Evolutionary conservation across 2,113 vertebrate species (phyloP).

Genomic region (Hylia prasina): DNA sequence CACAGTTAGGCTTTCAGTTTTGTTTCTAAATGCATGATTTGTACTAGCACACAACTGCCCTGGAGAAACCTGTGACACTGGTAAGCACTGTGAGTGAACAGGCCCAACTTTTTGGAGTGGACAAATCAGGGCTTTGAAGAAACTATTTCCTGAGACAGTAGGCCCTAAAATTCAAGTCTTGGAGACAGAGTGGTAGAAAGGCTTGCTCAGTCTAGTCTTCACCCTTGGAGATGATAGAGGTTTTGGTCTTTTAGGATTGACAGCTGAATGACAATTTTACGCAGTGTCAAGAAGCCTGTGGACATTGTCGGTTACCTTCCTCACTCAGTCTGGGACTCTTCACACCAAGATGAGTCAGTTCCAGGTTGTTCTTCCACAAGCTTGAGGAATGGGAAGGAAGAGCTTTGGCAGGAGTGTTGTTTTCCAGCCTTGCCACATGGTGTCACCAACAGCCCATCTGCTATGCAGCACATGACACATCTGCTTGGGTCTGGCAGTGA

Average conservation of each 20-base stretch:
- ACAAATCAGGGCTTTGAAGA: not conserved
- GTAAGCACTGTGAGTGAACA: not conserved
- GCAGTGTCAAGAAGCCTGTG: accelerated
- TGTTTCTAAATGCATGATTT: not conserved
- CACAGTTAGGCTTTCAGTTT: not conserved
- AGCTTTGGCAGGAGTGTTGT: not conserved
- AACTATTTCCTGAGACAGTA: not conserved
- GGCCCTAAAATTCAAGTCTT: not conserved
- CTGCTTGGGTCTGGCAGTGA: not conserved
- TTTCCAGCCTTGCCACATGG: conserved; percentile 27
- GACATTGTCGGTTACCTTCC: not conserved
- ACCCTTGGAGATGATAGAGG: not conserved
- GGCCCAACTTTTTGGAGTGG: not conserved
- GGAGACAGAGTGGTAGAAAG: not conserved
- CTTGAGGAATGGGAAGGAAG: not conserved
- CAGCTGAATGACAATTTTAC: not conserved
- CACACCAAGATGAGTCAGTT: not conserved
- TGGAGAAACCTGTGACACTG: not conserved
- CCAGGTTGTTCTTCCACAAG: not conserved
- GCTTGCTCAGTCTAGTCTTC: not conserved
- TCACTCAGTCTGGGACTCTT: not conserved
- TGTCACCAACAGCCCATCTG: conserved; percentile 15
- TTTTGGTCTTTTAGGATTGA: not conserved
- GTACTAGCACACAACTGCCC: not conserved
- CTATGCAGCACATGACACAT: not conserved